Base-by-base conservation (phyloP, 2,888 invertebrate genomes). In the Tillus elongatus region DNA sequence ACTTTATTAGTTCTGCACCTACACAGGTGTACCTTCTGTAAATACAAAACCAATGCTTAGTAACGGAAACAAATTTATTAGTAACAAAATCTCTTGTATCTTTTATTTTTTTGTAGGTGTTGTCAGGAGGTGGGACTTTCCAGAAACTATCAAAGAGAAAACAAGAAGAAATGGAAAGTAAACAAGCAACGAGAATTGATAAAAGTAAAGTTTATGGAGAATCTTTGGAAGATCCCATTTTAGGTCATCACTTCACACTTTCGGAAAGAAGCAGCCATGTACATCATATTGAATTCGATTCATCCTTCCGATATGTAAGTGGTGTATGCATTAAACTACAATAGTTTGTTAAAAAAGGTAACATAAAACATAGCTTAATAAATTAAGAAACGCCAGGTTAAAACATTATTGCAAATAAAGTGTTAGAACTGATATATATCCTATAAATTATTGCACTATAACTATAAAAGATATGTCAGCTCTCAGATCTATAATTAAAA, bases 181-280 rank as follows among this genome's bases (percentile, higher is more conserved):
- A 61, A 50, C 66, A 62, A 33, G 33, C 49, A 11, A 50, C 51
- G 4, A 43, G 51, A 12, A 49, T 68, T 39, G 57, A 52, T 15
- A 68, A 70, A 54, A 58, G 66, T 44, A 58, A 63, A 44, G 60
- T 73, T 34, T 77, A 70, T 58, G 79, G 79, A 15, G 68, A 59
- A 41, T 62, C 72, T 30, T 62, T 78, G 12, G 56, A 58, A 2
- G 68, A 69, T 30, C 75, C 79, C 14, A 65, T 76, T 50, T 67
- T 82, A 33, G 79, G 79, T 8, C 61, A 69, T 45, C 68, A 77
- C 61, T 74, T 75, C 54, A 40, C 58, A 32, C 61, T 78, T 46
- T 76, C 78, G 15, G 49, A 58, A 37, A 67, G 72, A 24, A 71
- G 69, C 26, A 70, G 71, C 9, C 59, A 67, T 4, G 68, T 63